Conservation (phyloP, 2,888 invertebrate genomes). For the Actias luna region DNA sequence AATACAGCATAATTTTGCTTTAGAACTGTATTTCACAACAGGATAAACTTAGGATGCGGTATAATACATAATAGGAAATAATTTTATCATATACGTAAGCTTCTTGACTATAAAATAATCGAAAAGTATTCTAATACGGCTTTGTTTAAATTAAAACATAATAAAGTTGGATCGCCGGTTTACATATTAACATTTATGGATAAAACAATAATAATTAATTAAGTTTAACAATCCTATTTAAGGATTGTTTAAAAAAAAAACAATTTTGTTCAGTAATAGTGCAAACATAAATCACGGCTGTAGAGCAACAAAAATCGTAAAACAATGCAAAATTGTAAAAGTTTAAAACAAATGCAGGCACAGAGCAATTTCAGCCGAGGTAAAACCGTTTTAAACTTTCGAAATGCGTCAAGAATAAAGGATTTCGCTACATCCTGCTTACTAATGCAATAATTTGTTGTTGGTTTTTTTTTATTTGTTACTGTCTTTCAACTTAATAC, state of each 20-base stretch:
- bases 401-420: constrained; percentile 13
- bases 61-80: too few species aligned
- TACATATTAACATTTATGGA: neutral
- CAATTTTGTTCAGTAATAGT: neutral
- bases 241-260: neutral
- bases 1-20: too few species aligned
- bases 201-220: too few species aligned
- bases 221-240: neutral
- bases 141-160: too few species aligned
- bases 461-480: neutral
- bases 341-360: constrained; percentile 42
- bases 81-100: too few species aligned
- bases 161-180: too few species aligned
- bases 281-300: constrained; percentile 28
- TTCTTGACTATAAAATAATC: too few species aligned
- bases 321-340: constrained; percentile 44
- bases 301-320: constrained; percentile 35
- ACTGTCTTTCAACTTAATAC: neutral
- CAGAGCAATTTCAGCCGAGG: constrained; percentile 26
- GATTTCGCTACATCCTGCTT: constrained; percentile 8
- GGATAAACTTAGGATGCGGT: too few species aligned
- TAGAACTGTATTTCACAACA: too few species aligned
- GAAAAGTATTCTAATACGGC: too few species aligned
- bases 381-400: constrained; percentile 10
- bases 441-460: neutral